Base-by-base conservation (phyloP, 1,140 invertebrate genomes). In the Neuroterus valhalla region DNA sequence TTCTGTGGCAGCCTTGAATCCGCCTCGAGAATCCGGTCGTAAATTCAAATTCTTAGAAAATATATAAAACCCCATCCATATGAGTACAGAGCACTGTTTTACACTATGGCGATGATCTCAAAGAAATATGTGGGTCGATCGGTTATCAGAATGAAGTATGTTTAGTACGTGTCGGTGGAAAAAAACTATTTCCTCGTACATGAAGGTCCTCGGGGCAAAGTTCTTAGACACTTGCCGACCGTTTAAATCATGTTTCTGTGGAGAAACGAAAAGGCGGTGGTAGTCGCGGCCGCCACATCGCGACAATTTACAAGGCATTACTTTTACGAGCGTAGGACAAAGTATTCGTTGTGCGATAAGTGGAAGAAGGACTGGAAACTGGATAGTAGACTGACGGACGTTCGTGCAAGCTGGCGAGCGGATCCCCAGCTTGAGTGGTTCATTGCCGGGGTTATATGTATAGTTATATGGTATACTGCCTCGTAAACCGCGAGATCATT, bases 401-500 rank as follows among this genome's bases (percentile, higher is more conserved):
- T 48, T 43, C n/a, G 19, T 43, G 21, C 15, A 71, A 66, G 67
- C 48, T 68, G 52, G 43, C 6, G n/a, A 71, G 55, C 55, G 55
- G 23, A 62, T 31, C 23, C 55, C 26, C 23, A 26, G 31, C 55
- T 62, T 62, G 55, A 62, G 31, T 62, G 55, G 55, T 75, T 74
- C 67, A 70, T 72, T 38, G 66, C 72, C 62, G 71, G 77, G 82
- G 80, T 82, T 83, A 81, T 88, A 86, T 10, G 6, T 38, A n/a
- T n/a, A n/a, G n/a, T n/a, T n/a, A n/a, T n/a, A n/a, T n/a, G n/a
- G n/a, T n/a, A 38, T 86, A 87, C 80, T 81, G 71, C 82, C 83
- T 89, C 88, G 83, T 89, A 89, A 89, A 89, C 81, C 78, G 82
- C 80, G 85, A 89, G 85, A 89, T 88, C 87, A 88, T 88, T 87